phyloP scores from a whole-genome alignment of 2,888 invertebrate species.

The Ptychoptera contaminata region DNA sequence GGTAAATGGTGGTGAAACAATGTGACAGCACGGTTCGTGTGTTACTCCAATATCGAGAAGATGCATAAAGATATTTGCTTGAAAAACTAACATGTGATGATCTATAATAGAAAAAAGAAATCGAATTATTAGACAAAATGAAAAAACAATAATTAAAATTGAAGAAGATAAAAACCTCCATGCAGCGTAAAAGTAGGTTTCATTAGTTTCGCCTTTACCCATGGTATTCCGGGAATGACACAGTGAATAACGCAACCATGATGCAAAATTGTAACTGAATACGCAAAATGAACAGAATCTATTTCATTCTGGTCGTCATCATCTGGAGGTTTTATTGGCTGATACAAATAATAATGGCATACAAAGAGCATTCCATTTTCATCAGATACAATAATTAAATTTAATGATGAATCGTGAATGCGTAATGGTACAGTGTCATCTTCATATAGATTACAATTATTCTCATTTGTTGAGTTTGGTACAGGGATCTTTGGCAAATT shows the following conservation, averaged over 20 bases:
- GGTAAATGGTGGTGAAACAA: slow-evolving; percentile 46
- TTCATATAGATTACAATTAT: slow-evolving; percentile 37
- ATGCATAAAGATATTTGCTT: slow-evolving; percentile 72
- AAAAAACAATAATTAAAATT: neutral
- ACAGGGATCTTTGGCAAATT: slow-evolving; percentile 56
- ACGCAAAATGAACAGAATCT: slow-evolving; percentile 63
- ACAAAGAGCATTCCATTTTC: slow-evolving; percentile 56
- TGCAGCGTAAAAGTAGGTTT: slow-evolving; percentile 63
- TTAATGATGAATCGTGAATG: slow-evolving; percentile 67
- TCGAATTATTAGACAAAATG: neutral
- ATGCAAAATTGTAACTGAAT: slow-evolving; percentile 66
- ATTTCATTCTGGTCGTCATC: slow-evolving; percentile 16
- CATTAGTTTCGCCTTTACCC: slow-evolving; percentile 58
- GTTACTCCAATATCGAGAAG: slow-evolving; percentile 66
- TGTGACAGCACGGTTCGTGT: slow-evolving; percentile 73
- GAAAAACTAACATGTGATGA: slow-evolving; percentile 66
- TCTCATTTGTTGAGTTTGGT: slow-evolving; percentile 41
- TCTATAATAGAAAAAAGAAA: slow-evolving; percentile 32
- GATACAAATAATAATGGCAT: slow-evolving; percentile 72
- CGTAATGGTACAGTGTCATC: slow-evolving; percentile 67
- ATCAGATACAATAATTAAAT: slow-evolving; percentile 62
- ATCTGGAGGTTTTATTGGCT: slow-evolving; percentile 40
- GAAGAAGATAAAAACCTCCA: slow-evolving; percentile 18
- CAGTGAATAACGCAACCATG: slow-evolving; percentile 73
- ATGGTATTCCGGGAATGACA: slow-evolving; percentile 65